A percentile compares a stretch with the other conserved stretches of the same genome.
Conservation (phyloP, 2,888 invertebrate genomes). For the Ichneumoninae sp. region DNA sequence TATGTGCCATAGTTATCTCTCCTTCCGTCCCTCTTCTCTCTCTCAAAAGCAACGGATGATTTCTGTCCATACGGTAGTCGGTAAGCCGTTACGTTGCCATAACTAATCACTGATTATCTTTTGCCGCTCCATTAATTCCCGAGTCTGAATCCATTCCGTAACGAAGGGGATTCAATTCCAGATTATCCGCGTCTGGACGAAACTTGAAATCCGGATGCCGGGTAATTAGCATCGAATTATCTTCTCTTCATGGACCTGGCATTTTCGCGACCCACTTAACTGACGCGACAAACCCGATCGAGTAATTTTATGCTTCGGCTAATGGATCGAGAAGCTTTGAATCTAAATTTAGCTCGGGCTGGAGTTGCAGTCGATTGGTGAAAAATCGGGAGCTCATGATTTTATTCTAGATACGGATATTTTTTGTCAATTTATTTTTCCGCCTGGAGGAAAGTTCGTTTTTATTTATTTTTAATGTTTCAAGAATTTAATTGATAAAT, state of each 20-base stretch:
- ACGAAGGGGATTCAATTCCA: constrained; percentile 56
- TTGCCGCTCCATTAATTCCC: constrained; percentile 63
- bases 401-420: not conserved
- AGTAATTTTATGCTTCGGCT: not conserved
- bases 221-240: constrained; percentile 14
- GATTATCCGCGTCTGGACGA: constrained; percentile 11
- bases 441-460: not conserved
- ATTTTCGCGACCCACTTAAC: not conserved
- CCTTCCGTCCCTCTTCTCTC: not conserved
- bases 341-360: not conserved
- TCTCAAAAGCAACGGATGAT: constrained; percentile 21
- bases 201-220: constrained; percentile 2
- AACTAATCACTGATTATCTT: constrained; percentile 64
- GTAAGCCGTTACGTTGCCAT: constrained; percentile 58
- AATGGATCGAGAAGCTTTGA: not conserved
- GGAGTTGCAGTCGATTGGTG: not conserved
- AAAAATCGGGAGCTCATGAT: not conserved
- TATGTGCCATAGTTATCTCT: not conserved
- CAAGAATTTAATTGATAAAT: no score
- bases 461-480: no score
- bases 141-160: constrained; percentile 38
- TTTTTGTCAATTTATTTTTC: not conserved
- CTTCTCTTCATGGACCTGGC: not conserved
- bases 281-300: not conserved
- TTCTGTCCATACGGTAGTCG: constrained; percentile 42